phyloP scores from a whole-genome alignment of 2,888 invertebrate species.

The Lamellibrachia columna region DNA sequence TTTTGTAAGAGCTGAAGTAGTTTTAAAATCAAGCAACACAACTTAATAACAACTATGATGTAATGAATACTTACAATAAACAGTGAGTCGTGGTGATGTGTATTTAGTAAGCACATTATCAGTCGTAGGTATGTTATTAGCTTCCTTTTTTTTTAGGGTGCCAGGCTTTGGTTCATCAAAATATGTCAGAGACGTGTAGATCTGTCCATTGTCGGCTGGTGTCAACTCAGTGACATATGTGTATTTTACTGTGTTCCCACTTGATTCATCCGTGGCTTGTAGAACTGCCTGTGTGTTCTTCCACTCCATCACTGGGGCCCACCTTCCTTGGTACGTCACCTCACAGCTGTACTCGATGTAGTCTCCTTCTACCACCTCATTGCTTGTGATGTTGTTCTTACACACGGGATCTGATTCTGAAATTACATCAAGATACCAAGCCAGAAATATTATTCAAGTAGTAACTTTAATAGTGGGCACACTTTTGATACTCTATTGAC shows the following conservation, averaged over 20 bases:
- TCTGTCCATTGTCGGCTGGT: conserved; percentile 7
- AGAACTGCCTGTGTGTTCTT: background rate
- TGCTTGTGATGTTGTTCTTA: background rate
- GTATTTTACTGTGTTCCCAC: background rate
- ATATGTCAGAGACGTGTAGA: background rate
- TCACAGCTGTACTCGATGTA: background rate
- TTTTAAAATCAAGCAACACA: no score
- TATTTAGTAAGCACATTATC: background rate
- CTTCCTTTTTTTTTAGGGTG: background rate
- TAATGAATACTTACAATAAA: background rate
- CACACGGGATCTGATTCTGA: background rate
- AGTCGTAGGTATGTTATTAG: conserved; percentile 1
- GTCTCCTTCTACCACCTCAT: background rate
- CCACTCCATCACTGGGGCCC: background rate
- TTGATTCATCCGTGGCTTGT: background rate
- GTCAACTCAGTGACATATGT: background rate
- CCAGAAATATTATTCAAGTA: no score
- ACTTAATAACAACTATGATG: background rate
- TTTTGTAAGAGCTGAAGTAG: no score
- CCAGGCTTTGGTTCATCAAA: conserved; percentile 17
- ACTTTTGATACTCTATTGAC: no score
- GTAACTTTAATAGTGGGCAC: no score
- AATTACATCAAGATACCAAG: background rate
- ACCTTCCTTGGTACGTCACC: background rate
- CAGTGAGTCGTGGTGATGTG: background rate